Percentiles rank a stretch among this genome's conserved stretches.
phyloP scores from a whole-genome alignment of 2,888 invertebrate species.

The Pecten maximus region DNA sequence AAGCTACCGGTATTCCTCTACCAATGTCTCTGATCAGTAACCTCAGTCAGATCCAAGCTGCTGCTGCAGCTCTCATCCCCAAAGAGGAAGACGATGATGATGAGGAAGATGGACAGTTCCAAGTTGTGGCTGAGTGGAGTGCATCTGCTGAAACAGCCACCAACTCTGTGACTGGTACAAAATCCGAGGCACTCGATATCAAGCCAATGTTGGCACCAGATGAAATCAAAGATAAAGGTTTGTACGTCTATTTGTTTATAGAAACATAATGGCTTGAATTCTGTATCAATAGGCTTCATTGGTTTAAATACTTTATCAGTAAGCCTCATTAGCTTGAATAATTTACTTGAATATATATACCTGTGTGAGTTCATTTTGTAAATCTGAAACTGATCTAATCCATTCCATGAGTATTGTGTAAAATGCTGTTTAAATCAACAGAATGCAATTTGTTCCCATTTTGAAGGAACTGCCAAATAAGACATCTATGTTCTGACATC shows the following conservation, averaged over 20 bases:
- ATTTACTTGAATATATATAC: too few relatives aligned
- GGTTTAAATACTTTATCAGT: too few relatives aligned
- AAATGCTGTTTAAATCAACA: too few relatives aligned
- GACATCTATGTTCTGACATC: too few relatives aligned
- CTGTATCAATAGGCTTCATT: too few relatives aligned
- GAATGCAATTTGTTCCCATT: too few relatives aligned
- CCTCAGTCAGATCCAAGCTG: background rate
- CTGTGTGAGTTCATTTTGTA: too few relatives aligned
- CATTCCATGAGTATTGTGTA: too few relatives aligned
- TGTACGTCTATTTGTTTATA: background rate
- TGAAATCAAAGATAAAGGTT: background rate
- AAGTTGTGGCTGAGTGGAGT: constrained; percentile 78
- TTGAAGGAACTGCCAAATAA: too few relatives aligned
- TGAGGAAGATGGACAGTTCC: constrained; percentile 70
- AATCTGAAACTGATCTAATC: too few relatives aligned
- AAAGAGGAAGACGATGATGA: constrained; percentile 57
- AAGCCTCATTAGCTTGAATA: too few relatives aligned
- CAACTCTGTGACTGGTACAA: background rate
- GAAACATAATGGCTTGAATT: too few relatives aligned
- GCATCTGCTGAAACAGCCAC: constrained; percentile 36
- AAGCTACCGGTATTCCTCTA: background rate
- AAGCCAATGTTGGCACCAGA: background rate
- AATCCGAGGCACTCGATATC: background rate
- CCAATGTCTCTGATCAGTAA: background rate
- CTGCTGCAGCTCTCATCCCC: background rate